Conservation (phyloP, 2,113 vertebrate species). For the Picathartes gymnocephalus region DNA sequence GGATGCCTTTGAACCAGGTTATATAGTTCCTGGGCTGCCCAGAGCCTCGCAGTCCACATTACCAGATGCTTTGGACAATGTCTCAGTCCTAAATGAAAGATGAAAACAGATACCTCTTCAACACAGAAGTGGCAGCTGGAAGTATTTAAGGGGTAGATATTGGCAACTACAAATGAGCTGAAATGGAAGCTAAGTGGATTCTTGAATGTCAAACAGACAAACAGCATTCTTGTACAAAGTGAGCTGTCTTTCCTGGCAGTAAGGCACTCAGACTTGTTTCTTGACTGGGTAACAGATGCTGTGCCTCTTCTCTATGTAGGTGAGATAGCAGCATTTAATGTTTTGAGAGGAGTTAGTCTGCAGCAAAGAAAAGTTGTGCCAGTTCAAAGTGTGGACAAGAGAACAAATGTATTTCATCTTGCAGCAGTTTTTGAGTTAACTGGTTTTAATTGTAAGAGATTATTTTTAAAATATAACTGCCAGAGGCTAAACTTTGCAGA, state of each 20-base stretch:
- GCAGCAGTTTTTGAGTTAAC: slow-evolving; percentile 7
- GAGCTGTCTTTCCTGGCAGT: slow-evolving; percentile 7
- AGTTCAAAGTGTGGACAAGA: neutral
- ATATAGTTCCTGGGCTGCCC: neutral
- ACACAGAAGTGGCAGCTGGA: slow-evolving; percentile 25
- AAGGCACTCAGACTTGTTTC: neutral
- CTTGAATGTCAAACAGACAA: neutral
- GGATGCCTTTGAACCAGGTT: neutral
- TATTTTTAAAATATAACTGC: slow-evolving; percentile 11
- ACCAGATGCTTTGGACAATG: slow-evolving; percentile 20
- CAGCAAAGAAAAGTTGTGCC: neutral
- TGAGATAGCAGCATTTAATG: neutral
- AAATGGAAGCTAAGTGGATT: slow-evolving; percentile 28
- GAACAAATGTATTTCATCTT: neutral
- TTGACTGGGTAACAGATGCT: neutral
- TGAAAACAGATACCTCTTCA: slow-evolving; percentile 30
- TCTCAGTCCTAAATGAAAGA: slow-evolving; percentile 4
- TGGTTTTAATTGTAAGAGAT: slow-evolving; percentile 34
- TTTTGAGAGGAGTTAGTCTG: neutral
- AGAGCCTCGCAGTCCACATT: neutral
- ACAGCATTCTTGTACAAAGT: neutral
- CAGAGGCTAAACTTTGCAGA: slow-evolving; percentile 16
- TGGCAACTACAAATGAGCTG: slow-evolving; percentile 36
- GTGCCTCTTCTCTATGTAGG: neutral
- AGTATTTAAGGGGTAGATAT: slow-evolving; percentile 47